Conservation (phyloP, 2,888 invertebrate species). For the Molanna angustata region DNA sequence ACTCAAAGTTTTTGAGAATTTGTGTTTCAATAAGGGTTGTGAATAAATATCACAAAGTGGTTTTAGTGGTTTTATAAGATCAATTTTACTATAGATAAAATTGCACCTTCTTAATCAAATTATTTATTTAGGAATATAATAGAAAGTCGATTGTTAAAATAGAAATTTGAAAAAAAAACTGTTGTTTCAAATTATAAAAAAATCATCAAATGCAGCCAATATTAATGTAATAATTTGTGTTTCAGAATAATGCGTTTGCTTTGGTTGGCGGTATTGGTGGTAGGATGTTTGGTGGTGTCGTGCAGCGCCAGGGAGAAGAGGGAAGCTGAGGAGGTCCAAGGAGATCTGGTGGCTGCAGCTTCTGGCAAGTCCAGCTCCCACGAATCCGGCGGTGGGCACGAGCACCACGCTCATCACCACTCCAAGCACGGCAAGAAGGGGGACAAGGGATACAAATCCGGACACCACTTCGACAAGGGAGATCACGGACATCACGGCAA, state of each 20-base stretch:
- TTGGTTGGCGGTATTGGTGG: slow-evolving; percentile 44
- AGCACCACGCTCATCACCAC: slow-evolving; percentile 66
- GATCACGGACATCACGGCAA: slow-evolving; percentile 76
- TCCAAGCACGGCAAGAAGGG: slow-evolving; percentile 72
- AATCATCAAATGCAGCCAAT: too few relatives aligned
- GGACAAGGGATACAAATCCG: slow-evolving; percentile 74
- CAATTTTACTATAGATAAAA: too few relatives aligned
- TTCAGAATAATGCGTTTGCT: slow-evolving; percentile 45
- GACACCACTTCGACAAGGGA: slow-evolving; percentile 75
- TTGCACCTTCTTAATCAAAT: too few relatives aligned
- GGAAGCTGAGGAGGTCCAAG: slow-evolving; percentile 38
- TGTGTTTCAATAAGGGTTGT: too few relatives aligned
- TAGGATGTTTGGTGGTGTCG: slow-evolving; percentile 38
- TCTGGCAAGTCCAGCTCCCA: slow-evolving; percentile 52
- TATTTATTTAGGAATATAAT: too few relatives aligned
- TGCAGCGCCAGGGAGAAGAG: slow-evolving; percentile 44
- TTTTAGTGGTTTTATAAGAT: too few relatives aligned
- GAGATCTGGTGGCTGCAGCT: slow-evolving; percentile 52
- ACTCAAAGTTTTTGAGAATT: too few relatives aligned
- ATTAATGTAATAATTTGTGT: too few relatives aligned
- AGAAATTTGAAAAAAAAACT: too few relatives aligned
- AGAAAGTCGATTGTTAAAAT: too few relatives aligned
- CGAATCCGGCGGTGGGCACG: slow-evolving; percentile 67
- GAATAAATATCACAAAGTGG: too few relatives aligned
- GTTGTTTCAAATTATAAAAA: too few relatives aligned